These are phyloP conservation scores for Lipophrys pholis DNA, from an alignment of 2,113 vertebrate genomes.

Conservation along the genomic window DNA sequence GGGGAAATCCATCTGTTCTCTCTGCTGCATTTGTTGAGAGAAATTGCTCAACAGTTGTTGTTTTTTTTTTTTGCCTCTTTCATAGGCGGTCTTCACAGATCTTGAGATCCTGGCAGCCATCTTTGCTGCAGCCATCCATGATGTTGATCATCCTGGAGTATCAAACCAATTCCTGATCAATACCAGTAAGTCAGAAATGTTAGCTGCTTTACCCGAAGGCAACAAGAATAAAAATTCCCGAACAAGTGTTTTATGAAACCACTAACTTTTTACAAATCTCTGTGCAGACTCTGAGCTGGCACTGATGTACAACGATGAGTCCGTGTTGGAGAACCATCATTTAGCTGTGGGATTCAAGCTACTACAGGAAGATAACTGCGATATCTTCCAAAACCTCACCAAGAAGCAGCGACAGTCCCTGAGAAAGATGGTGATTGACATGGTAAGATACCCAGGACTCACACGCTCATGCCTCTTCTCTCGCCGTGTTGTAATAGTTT, in stretches of 20 bases:
- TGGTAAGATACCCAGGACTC: constrained; percentile 81
- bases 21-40: neutral
- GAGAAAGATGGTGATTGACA: constrained; percentile 98
- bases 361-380: constrained; percentile 96
- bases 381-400: constrained; percentile 98
- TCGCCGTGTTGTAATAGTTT: neutral
- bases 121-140: constrained; percentile 97
- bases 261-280: neutral
- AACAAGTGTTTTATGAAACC: neutral
- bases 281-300: constrained; percentile 94
- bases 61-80: neutral
- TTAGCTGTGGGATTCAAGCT: constrained; percentile 97
- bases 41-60: neutral
- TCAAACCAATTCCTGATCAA: constrained; percentile 99
- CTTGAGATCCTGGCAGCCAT: constrained; percentile 98
- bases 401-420: constrained; percentile 98
- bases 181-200: constrained; percentile 88
- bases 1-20: neutral
- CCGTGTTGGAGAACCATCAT: constrained; percentile 98
- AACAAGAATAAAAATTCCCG: neutral
- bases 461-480: neutral
- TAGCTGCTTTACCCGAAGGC: neutral
- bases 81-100: constrained; percentile 97
- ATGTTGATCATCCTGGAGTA: constrained; percentile 98
- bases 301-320: constrained; percentile 98